Evolutionary conservation across 2,797 vertebrate genomes (phyloP).

Genomic region (Dryobates pubescens): DNA sequence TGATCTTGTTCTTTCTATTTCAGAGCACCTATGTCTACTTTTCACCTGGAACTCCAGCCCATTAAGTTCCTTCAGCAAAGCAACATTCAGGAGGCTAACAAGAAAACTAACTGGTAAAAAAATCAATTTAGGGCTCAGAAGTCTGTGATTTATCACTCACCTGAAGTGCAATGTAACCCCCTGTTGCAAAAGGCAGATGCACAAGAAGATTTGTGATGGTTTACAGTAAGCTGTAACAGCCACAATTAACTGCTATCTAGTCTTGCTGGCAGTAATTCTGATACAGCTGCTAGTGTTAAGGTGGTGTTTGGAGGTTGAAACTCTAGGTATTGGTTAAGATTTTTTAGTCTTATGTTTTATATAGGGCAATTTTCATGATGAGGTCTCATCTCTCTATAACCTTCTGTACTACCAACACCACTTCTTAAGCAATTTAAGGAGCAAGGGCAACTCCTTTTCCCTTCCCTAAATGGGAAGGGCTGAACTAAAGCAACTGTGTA

Average conservation of each 20-base stretch:
- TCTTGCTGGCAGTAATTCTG: background rate
- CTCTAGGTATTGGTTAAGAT: background rate
- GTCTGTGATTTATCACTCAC: slow-evolving; percentile 7
- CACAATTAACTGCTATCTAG: slow-evolving; percentile 25
- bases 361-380: background rate
- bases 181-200: slow-evolving; percentile 7
- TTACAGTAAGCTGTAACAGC: slow-evolving; percentile 12
- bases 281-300: background rate
- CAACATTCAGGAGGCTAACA: background rate
- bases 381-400: background rate
- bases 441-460: background rate
- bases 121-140: slow-evolving; percentile 10
- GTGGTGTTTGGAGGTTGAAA: background rate
- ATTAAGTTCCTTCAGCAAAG: background rate
- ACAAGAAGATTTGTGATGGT: background rate
- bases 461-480: background rate
- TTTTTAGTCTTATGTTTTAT: background rate
- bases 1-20: background rate
- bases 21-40: background rate
- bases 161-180: background rate
- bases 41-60: background rate
- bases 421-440: slow-evolving; percentile 18
- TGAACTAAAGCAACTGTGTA: background rate
- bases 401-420: background rate
- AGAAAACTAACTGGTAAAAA: slow-evolving; percentile 13